Evolutionary conservation across 2,113 vertebrate genomes (phyloP).

Genomic region (Apteryx mantelli): DNA sequence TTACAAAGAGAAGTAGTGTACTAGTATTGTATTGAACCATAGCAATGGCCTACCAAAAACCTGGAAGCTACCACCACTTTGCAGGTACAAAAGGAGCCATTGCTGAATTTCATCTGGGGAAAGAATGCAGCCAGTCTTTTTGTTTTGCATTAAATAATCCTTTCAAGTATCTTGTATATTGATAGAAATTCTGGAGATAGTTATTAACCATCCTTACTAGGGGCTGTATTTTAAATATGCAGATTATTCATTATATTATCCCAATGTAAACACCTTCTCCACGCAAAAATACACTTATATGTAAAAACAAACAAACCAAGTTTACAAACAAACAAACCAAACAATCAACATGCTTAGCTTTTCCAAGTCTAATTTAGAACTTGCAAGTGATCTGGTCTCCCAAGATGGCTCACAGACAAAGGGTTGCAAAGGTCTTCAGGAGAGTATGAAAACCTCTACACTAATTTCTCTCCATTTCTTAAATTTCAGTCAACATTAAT

Average conservation of each 20-base stretch:
- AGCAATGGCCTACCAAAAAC: not conserved
- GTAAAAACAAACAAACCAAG: not conserved
- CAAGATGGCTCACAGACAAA: not conserved
- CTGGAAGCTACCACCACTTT: not conserved
- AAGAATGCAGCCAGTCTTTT: not conserved
- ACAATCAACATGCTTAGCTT: not conserved
- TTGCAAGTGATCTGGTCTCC: not conserved
- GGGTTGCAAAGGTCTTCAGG: not conserved
- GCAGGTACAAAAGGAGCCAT: not conserved
- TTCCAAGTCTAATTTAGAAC: not conserved
- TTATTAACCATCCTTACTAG: not conserved
- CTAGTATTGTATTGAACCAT: not conserved
- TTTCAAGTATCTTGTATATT: rapidly evolving
- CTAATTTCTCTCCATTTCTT: not conserved
- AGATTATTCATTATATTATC: rapidly evolving
- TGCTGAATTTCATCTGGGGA: not conserved
- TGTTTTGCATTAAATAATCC: rapidly evolving
- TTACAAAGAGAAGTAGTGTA: not conserved
- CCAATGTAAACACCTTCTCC: not conserved
- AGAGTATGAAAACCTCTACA: not conserved
- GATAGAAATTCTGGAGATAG: not conserved
- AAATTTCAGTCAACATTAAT: not conserved
- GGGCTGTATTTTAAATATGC: rapidly evolving
- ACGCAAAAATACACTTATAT: rapidly evolving
- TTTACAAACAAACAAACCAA: not conserved